Base-by-base conservation (phyloP, 2,797 vertebrate species). In the Periparus ater region DNA sequence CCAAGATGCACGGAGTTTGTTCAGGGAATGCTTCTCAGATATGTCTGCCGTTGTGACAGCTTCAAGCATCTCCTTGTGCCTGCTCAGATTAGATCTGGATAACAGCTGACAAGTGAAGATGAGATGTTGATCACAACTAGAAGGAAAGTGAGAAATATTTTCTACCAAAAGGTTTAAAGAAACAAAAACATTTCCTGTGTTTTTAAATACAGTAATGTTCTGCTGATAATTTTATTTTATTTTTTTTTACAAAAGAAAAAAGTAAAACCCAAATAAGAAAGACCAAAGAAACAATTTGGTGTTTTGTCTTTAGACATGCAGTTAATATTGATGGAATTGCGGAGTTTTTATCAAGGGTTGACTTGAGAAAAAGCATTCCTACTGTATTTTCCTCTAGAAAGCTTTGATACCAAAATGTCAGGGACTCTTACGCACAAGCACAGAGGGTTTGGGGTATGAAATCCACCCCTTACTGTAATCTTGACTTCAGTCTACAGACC, bases 161-260 rank as follows among this genome's bases (percentile, higher is more conserved):
- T 70, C 80, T 79, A 66, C 36, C 48, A 67, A 88, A 90, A 91
- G 51, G 51, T 93, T 95, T 71, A 78, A 75, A 84, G 73, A 94
- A 91, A 72, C 42, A 81, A 84, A 75, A 74, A 7, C 11, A 62
- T 58, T 62, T 76, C 60, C 48, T 51, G 13, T 72, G 54, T 7
- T 88, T 86, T 81, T 42, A 86, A 86, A 77, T 19, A n/a, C 45
- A 80, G 30, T 26, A 10, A 42, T 44, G 16, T 61, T 30, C 47
- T 62, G 48, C n/a, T 85, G 71, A 62, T 53, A 14, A 1, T 9
- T 44, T 58, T 44, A 40, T 40, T 40, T 40, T 40, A 38, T 48
- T 63, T 91, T 89, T 68, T 38, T 79, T 22, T 3, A 73, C 38
- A 60, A 78, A 86, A 80, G 22, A 16, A 85, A 65, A 66, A 73